Percentiles rank a stretch among this genome's conserved stretches.
Evolutionary conservation across 1,140 invertebrate genomes (phyloP).

Genomic region (Panagrolaimus sp.): DNA sequence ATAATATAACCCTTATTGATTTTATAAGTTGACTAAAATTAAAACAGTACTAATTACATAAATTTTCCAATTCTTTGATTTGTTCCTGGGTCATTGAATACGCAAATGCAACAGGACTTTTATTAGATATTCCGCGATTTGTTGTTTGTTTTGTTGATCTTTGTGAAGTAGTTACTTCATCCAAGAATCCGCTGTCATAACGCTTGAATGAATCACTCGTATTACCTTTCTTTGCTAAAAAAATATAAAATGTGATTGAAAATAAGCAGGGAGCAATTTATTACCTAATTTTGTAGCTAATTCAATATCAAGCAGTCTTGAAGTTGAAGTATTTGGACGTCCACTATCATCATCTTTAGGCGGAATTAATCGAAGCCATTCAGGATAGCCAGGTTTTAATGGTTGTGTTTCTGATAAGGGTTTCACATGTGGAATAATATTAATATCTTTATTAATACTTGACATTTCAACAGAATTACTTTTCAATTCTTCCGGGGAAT

Average conservation of each 20-base stretch:
- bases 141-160: neutral
- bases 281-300: neutral
- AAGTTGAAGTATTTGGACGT: neutral
- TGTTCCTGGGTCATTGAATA: slow-evolving; percentile 3
- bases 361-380: slow-evolving; percentile 1
- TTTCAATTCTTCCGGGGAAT: neutral
- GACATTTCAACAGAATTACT: too few species aligned
- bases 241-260: neutral
- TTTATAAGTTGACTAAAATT: too few species aligned
- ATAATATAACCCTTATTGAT: too few species aligned
- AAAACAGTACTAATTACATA: neutral
- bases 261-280: neutral
- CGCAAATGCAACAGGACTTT: neutral
- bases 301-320: neutral
- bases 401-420: too few species aligned
- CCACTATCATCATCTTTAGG: slow-evolving; percentile 1
- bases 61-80: neutral
- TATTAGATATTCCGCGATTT: too few species aligned
- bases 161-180: neutral
- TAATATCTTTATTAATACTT: too few species aligned
- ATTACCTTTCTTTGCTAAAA: neutral
- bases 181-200: slow-evolving; percentile 6
- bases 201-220: neutral
- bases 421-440: too few species aligned
- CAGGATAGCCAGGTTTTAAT: neutral